A percentile compares a stretch with the other conserved stretches of the same genome.
These are phyloP conservation scores for Halocynthia aurantium DNA, from an alignment of 23 tunicate species.

Conservation along the genomic window DNA sequence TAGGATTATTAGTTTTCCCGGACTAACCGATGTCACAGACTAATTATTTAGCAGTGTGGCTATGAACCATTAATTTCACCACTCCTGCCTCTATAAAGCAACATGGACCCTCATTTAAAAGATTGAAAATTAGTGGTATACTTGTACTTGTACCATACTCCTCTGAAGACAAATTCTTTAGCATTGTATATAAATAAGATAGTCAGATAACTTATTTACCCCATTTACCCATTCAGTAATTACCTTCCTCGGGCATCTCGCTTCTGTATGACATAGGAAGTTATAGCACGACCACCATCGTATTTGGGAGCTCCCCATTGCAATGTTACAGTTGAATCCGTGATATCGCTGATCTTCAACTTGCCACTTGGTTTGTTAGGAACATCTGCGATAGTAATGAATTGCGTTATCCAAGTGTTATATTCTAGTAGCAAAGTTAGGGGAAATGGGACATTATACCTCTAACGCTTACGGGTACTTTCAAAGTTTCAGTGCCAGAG, in stretches of 20 bases:
- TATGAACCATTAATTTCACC: neutral
- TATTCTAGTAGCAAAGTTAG: neutral
- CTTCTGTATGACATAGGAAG: constrained; percentile 56
- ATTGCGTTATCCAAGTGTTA: neutral
- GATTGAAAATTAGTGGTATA: too few species aligned
- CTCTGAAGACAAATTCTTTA: too few species aligned
- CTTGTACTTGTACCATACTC: too few species aligned
- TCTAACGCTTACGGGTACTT: constrained; percentile 43
- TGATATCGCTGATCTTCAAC: constrained; percentile 29
- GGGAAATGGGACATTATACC: constrained; percentile 25
- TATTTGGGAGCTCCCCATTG: constrained; percentile 49
- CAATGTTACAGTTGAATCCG: constrained; percentile 14
- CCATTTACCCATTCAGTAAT: too few species aligned
- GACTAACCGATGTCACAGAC: too few species aligned
- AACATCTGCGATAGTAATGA: constrained; percentile 30
- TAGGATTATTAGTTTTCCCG: too few species aligned
- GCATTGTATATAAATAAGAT: too few species aligned
- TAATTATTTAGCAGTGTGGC: neutral
- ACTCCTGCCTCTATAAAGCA: too few species aligned
- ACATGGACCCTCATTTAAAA: too few species aligned
- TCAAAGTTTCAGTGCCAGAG: constrained; percentile 52
- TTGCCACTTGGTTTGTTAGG: constrained; percentile 80
- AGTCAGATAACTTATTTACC: too few species aligned
- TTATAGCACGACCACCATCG: constrained; percentile 41
- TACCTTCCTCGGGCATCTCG: constrained; percentile 95